phyloP scores from a whole-genome alignment of 2,113 vertebrate species.

The Barnardius zonarius region DNA sequence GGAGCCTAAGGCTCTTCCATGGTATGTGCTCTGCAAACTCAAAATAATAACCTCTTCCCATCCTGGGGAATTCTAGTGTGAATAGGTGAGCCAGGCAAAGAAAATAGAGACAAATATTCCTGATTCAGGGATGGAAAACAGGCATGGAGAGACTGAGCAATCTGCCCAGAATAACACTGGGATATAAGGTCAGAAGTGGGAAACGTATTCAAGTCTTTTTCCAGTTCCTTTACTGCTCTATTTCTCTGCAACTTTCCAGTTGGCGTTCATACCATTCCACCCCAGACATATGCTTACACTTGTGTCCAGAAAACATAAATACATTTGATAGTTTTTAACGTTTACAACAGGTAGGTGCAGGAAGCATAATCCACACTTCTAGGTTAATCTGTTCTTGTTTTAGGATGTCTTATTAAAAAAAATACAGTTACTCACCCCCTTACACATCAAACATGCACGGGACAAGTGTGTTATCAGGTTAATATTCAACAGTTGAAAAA shows the following conservation, averaged over 20 bases:
- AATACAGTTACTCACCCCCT: background rate
- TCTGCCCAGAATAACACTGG: background rate
- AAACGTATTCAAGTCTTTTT: background rate
- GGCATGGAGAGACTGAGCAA: background rate
- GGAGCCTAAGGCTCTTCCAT: background rate
- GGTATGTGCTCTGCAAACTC: background rate
- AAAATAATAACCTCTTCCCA: background rate
- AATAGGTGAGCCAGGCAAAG: background rate
- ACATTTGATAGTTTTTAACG: background rate
- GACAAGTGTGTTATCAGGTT: background rate
- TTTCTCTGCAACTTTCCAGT: background rate
- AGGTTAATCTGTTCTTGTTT: background rate
- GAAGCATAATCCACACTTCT: background rate
- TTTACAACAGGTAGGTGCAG: background rate
- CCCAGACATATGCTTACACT: background rate
- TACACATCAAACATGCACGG: background rate
- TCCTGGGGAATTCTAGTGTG: background rate
- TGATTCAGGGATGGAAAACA: background rate
- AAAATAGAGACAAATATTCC: background rate
- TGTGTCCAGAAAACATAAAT: background rate
- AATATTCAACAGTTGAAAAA: conserved; percentile 35
- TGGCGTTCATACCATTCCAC: background rate
- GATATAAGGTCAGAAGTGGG: background rate
- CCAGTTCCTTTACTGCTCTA: background rate
- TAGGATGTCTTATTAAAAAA: background rate